A percentile compares a stretch with the other conserved stretches of the same genome.
Evolutionary conservation across 2,888 invertebrate species (phyloP).

Genomic region (Blastobasis adustella): DNA sequence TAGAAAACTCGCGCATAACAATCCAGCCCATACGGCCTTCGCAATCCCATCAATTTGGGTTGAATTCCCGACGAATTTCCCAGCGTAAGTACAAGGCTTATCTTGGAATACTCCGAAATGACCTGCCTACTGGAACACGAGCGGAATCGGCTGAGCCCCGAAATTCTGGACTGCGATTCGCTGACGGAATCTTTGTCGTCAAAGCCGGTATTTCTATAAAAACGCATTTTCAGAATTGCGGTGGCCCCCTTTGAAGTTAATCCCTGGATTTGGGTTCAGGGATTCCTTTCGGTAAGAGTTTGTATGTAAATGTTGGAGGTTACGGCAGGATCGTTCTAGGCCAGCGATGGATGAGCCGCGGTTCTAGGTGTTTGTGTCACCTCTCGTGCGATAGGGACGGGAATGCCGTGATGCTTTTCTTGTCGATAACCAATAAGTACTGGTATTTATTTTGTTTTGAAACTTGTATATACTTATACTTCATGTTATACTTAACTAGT

Average conservation of each 20-base stretch:
- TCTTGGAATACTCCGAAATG: conserved; percentile 34
- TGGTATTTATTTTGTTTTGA: no score
- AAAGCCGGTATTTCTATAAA: conserved; percentile 64
- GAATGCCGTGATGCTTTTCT: no score
- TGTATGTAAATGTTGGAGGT: conserved; percentile 30
- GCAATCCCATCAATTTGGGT: no score
- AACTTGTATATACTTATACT: no score
- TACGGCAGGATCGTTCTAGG: neutral
- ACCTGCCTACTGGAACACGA: conserved; percentile 45
- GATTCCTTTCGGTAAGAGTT: conserved; percentile 21
- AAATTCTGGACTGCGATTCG: conserved; percentile 46
- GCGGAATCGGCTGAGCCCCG: conserved; percentile 39
- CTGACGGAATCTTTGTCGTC: conserved; percentile 58
- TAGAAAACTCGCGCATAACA: no score
- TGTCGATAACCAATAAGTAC: no score
- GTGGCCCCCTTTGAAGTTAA: conserved; percentile 62
- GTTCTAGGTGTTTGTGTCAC: no score
- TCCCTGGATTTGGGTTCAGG: conserved; percentile 50
- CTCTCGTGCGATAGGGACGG: no score
- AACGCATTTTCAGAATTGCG: conserved; percentile 65
- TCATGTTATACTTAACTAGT: no score
- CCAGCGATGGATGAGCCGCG: no score
- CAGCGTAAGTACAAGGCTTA: conserved; percentile 5
- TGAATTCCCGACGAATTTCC: no score
- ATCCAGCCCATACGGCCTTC: neutral